phyloP scores from a whole-genome alignment of 2,888 invertebrate genomes.

The Nomada fucata region DNA sequence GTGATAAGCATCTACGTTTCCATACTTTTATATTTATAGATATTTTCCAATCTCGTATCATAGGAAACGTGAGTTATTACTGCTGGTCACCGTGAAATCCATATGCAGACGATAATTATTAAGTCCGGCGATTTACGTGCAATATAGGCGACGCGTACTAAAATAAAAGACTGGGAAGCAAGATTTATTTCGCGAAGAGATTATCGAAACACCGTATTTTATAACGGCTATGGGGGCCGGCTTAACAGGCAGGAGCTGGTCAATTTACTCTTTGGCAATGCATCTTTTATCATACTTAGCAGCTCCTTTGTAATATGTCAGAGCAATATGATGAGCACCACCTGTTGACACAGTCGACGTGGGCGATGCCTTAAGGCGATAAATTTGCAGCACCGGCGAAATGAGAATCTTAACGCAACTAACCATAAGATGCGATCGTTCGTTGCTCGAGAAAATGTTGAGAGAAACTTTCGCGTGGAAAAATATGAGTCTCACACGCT shows the following conservation, averaged over 20 bases:
- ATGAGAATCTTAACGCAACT: conserved; percentile 59
- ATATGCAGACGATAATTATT: conserved; percentile 28
- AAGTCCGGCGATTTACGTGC: conserved; percentile 29
- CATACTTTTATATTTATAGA: conserved; percentile 4
- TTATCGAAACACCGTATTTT: conserved; percentile 33
- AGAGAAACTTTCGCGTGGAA: conserved; percentile 22
- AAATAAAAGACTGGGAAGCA: conserved; percentile 32
- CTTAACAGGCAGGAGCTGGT: conserved; percentile 29
- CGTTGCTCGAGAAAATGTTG: conserved; percentile 12
- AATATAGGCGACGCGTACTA: conserved; percentile 8
- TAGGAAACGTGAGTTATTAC: conserved; percentile 19
- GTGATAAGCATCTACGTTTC: neutral
- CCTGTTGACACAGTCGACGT: conserved; percentile 67
- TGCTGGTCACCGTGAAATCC: conserved; percentile 14
- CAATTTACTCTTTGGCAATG: conserved; percentile 55
- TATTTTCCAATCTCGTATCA: conserved; percentile 21
- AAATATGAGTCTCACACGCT: neutral
- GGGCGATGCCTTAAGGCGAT: conserved; percentile 55
- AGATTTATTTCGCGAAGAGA: conserved; percentile 32
- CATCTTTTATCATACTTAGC: conserved; percentile 63
- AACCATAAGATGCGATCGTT: conserved; percentile 51
- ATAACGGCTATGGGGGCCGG: conserved; percentile 4
- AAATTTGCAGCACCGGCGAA: conserved; percentile 55
- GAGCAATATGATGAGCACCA: conserved; percentile 67
- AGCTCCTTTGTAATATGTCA: conserved; percentile 62